phyloP scores from a whole-genome alignment of 2,888 invertebrate species.

The Erynnis tages region DNA sequence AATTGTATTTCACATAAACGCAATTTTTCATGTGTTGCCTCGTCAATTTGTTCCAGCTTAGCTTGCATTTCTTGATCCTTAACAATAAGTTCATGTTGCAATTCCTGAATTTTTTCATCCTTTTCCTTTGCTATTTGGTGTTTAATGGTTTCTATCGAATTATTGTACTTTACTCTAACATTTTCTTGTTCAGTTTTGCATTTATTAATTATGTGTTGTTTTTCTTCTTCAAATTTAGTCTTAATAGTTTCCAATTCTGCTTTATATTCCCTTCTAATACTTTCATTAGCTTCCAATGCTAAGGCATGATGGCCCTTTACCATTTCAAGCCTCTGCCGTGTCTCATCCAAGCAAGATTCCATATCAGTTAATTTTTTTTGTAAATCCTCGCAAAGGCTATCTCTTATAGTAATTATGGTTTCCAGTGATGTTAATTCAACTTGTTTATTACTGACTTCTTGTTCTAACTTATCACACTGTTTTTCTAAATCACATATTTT shows the following conservation, averaged over 20 bases:
- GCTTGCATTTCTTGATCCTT: slow-evolving; percentile 72
- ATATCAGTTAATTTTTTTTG: slow-evolving; percentile 65
- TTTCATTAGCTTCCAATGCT: slow-evolving; percentile 76
- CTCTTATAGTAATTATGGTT: slow-evolving; percentile 68
- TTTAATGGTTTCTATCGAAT: slow-evolving; percentile 57
- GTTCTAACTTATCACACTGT: slow-evolving; percentile 62
- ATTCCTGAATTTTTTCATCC: slow-evolving; percentile 55
- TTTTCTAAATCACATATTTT: slow-evolving; percentile 55
- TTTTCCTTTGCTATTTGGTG: slow-evolving; percentile 61
- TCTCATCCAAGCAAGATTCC: slow-evolving; percentile 62
- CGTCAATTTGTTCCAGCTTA: slow-evolving; percentile 71
- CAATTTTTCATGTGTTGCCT: slow-evolving; percentile 68
- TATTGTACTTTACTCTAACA: slow-evolving; percentile 59
- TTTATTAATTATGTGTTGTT: slow-evolving; percentile 58
- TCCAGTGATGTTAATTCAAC: slow-evolving; percentile 66
- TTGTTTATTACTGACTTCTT: slow-evolving; percentile 67
- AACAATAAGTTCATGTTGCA: slow-evolving; percentile 53
- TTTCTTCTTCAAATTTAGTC: slow-evolving; percentile 71
- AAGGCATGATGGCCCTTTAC: slow-evolving; percentile 76
- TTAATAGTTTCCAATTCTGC: slow-evolving; percentile 69
- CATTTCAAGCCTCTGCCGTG: slow-evolving; percentile 71
- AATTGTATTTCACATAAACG: slow-evolving; percentile 74
- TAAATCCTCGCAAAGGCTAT: slow-evolving; percentile 70
- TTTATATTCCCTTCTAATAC: slow-evolving; percentile 74
- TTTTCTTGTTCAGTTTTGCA: slow-evolving; percentile 63